A percentile compares a stretch with the other conserved stretches of the same genome.
These are phyloP conservation scores for Rutpela maculata DNA, from an alignment of 2,888 invertebrate genomes.

Conservation along the genomic window DNA sequence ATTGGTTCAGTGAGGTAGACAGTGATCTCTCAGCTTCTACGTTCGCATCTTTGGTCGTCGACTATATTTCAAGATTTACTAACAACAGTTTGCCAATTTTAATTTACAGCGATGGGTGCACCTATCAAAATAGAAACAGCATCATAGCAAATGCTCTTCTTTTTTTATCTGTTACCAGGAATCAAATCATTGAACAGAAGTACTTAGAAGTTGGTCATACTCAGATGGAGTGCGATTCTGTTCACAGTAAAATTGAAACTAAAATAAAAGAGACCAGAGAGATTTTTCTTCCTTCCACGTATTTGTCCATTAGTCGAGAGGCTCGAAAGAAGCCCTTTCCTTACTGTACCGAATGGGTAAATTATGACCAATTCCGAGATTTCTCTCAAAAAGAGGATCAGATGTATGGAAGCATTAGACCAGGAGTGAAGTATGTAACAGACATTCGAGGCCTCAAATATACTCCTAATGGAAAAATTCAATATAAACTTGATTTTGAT, in stretches of 20 bases:
- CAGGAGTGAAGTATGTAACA: too few species aligned
- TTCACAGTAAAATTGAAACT: conserved; percentile 11
- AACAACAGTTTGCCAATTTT: conserved; percentile 24
- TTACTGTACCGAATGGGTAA: conserved; percentile 16
- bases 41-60: conserved; percentile 22
- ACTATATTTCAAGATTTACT: conserved; percentile 22
- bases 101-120: not conserved
- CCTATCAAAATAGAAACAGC: too few species aligned
- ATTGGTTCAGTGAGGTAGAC: conserved; percentile 20
- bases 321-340: conserved; percentile 10
- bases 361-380: conserved; percentile 1
- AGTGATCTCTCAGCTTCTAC: conserved; percentile 15
- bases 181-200: too few species aligned
- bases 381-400: not conserved
- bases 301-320: conserved; percentile 17
- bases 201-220: too few species aligned
- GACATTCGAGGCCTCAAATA: too few species aligned
- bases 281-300: conserved; percentile 21
- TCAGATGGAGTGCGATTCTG: not conserved
- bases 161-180: too few species aligned
- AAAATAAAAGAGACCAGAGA: conserved; percentile 13
- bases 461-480: too few species aligned
- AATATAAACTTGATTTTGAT: too few species aligned
- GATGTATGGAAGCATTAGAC: conserved; percentile 7
- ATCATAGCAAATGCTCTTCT: not conserved